phyloP scores from a whole-genome alignment of 2,797 vertebrate genomes.

The Coendou prehensilis region DNA sequence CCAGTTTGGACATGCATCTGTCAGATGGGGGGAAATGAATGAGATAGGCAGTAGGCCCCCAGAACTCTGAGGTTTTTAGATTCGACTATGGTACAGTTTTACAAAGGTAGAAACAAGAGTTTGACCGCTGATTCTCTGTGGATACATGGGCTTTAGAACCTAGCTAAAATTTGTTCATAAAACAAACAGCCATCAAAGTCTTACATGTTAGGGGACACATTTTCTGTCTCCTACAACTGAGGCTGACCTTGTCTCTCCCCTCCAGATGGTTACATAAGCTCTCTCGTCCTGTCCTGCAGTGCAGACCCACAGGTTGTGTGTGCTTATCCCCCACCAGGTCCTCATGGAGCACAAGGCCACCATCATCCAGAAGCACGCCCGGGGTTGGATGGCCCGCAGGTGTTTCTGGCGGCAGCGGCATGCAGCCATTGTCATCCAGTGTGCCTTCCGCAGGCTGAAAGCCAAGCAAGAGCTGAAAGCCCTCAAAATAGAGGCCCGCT shows the following conservation, averaged over 20 bases:
- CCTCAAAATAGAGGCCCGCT: slow-evolving; percentile 95
- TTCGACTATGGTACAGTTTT: not conserved
- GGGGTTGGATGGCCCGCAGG: slow-evolving; percentile 93
- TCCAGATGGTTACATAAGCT: rapidly evolving
- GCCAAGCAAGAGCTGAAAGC: slow-evolving; percentile 92
- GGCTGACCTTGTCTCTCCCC: not conserved
- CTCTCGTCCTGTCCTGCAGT: rapidly evolving
- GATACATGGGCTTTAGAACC: not conserved
- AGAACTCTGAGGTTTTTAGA: not conserved
- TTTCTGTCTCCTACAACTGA: not conserved
- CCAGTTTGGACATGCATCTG: not conserved
- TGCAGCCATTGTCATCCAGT: slow-evolving; percentile 94
- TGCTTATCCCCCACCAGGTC: slow-evolving; percentile 88
- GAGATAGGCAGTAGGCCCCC: not conserved
- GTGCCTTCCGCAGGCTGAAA: slow-evolving; percentile 91
- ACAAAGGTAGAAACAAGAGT: not conserved
- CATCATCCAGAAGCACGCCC: slow-evolving; percentile 93
- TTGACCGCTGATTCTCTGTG: not conserved
- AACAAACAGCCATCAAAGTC: not conserved
- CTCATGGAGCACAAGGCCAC: slow-evolving; percentile 94
- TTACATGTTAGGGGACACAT: too few species aligned
- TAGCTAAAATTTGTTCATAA: not conserved
- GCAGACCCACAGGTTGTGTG: not conserved
- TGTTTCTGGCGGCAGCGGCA: slow-evolving; percentile 86
- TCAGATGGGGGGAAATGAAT: not conserved